Evolutionary conservation across 2,797 vertebrate genomes (phyloP), one percentile per base, ranked within the genome.

Genomic region (Linurgus olivaceus): DNA sequence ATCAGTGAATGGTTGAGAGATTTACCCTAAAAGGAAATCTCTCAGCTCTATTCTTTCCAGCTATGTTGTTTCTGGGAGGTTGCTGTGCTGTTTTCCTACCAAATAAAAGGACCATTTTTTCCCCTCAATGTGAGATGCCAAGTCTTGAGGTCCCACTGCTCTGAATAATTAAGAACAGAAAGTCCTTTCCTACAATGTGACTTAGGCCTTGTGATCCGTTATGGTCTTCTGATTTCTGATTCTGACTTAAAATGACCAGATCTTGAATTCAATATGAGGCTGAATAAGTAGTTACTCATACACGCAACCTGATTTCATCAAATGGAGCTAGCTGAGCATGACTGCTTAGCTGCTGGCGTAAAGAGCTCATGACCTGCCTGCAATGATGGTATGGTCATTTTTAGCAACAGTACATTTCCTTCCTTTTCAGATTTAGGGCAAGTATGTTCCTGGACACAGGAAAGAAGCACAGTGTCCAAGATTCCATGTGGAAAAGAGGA

Each of bases 11-110:
- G 59, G 82, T 70, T 90, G 93, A 96, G 89, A 73, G 59, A 90
- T 88, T 94, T 88, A 35, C 89, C 93, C 91, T 96, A 94, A 88
- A 95, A 93, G 93, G 94, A 94, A 86, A 95, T 91, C 55, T 84
- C 35, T 35, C 48, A 58, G 59, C 61, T 90, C 76, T 75, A 78
- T 96, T 91, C 66, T 92, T 87, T 88, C 61, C 47, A 80, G 51
- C 48, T 86, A 84, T 83, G 89, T n/a, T 75, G 78, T 81, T 94
- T 90, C 87, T 90, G 70, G 76, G 96, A 95, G 20, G 59, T 63
- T 95, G 73, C 79, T 94, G 73, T 79, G 47, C 82, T 90, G 70
- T 82, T 96, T 94, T 86, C 62, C 50, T 86, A 79, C 51, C 14
- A 76, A 90, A 94, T 84, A 88, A 86, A 63, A 5, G 3, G 2